Conservation (phyloP, 2,113 vertebrate genomes). For the Hypocryptadius cinnamomeus region DNA sequence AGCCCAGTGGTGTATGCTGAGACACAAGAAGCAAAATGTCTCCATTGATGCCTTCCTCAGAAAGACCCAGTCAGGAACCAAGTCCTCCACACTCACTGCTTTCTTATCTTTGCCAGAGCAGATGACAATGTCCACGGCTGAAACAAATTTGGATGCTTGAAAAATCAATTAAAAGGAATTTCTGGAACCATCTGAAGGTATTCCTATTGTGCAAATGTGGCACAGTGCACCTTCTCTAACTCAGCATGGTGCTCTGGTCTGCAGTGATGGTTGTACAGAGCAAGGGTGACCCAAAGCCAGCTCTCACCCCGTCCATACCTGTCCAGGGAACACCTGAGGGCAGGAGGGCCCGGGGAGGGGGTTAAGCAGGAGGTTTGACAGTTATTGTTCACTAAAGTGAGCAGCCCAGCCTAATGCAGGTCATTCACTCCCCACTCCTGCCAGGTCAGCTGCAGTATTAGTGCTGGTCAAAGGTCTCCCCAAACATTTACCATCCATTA, state of each 20-base stretch:
- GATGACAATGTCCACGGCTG: neutral
- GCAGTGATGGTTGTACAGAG: neutral
- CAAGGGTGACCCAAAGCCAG: neutral
- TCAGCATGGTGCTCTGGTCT: neutral
- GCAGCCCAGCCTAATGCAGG: conserved; percentile 30
- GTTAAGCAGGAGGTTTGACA: neutral
- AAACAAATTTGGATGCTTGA: neutral
- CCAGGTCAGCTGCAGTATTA: conserved; percentile 51
- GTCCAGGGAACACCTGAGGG: neutral
- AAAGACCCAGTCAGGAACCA: neutral
- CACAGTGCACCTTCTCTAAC: neutral
- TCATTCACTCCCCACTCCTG: neutral
- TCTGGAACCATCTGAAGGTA: neutral
- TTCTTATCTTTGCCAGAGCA: neutral
- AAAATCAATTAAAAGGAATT: neutral
- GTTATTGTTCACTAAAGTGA: conserved; percentile 1
- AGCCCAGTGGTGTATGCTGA: neutral
- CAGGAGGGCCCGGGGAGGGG: neutral
- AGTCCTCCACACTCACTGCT: neutral
- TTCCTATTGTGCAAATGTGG: neutral
- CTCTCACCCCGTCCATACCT: neutral
- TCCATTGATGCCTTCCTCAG: neutral
- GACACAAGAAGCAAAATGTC: neutral
- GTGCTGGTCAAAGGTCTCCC: conserved; percentile 63
- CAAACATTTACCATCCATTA: conserved; percentile 66